A percentile compares a stretch with the other conserved stretches of the same genome.
Evolutionary conservation across 1,140 invertebrate species (phyloP).

Genomic region (Trichonephila clavata): DNA sequence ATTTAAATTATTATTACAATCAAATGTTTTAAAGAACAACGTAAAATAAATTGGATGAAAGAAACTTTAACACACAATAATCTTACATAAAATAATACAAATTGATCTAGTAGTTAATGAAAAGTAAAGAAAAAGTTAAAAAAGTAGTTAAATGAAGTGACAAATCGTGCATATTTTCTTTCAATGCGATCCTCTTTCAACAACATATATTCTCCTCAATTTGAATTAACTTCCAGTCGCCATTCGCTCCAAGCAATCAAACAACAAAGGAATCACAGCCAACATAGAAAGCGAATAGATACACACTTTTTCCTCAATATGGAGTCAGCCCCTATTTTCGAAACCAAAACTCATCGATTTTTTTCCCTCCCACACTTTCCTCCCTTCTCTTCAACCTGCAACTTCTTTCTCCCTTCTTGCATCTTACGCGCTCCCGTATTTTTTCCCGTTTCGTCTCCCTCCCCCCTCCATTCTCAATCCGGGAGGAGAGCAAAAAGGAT

Average conservation of each 20-base stretch:
- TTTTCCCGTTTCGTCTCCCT: neutral
- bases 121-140: too few relatives aligned
- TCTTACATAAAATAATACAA: too few relatives aligned
- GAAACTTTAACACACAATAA: too few relatives aligned
- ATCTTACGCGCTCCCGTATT: conserved; percentile 35
- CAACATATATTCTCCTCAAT: too few relatives aligned
- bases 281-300: neutral
- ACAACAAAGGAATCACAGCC: neutral
- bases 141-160: too few relatives aligned
- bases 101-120: too few relatives aligned
- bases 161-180: too few relatives aligned
- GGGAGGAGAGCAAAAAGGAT: neutral
- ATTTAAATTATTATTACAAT: too few relatives aligned
- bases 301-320: conserved; percentile 32
- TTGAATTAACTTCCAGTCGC: neutral
- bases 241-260: too few relatives aligned
- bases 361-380: conserved; percentile 14
- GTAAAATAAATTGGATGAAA: too few relatives aligned
- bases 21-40: too few relatives aligned
- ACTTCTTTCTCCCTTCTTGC: conserved; percentile 42
- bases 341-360: conserved; percentile 54
- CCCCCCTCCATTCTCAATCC: conserved; percentile 8
- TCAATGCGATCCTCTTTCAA: too few relatives aligned
- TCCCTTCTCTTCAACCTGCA: neutral
- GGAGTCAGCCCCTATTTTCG: neutral